A percentile compares a stretch with the other conserved stretches of the same genome.
Conservation (phyloP, 1,140 invertebrate species). For the Pentalonia nigronervosa region DNA sequence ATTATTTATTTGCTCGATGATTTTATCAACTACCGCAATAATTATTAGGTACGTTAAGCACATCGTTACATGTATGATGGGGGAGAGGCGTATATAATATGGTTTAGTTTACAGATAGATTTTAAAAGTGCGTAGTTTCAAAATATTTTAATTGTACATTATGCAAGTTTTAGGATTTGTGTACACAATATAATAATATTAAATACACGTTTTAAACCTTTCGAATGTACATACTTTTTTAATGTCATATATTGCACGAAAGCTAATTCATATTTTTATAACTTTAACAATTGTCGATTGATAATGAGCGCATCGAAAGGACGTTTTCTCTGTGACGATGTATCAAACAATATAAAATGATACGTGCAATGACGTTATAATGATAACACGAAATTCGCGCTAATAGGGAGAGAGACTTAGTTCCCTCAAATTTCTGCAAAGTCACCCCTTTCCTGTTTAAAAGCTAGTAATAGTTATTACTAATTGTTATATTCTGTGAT, state of each 20-base stretch:
- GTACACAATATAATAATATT: not conserved
- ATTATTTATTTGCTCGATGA: not conserved
- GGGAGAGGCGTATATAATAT: not conserved
- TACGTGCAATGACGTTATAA: accelerated
- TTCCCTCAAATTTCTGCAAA: too few relatives aligned
- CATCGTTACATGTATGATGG: not conserved
- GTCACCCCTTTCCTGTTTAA: too few relatives aligned
- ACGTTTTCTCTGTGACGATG: not conserved
- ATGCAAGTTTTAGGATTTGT: not conserved
- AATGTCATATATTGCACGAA: not conserved
- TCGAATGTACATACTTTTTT: not conserved
- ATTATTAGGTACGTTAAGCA: not conserved
- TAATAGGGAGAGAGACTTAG: too few relatives aligned
- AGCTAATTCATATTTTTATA: not conserved
- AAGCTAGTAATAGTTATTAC: too few relatives aligned
- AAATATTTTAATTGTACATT: not conserved
- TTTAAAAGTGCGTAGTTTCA: not conserved
- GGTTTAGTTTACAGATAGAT: not conserved
- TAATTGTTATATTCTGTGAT: too few relatives aligned
- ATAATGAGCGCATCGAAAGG: not conserved
- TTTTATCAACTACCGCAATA: not conserved
- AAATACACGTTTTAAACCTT: not conserved
- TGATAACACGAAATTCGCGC: not conserved
- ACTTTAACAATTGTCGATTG: not conserved
- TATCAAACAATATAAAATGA: not conserved